Percentiles rank a stretch among this genome's conserved stretches.
These are phyloP conservation scores for Cosmopolites sordidus DNA, from an alignment of 2,888 invertebrate genomes.

Conservation along the genomic window DNA sequence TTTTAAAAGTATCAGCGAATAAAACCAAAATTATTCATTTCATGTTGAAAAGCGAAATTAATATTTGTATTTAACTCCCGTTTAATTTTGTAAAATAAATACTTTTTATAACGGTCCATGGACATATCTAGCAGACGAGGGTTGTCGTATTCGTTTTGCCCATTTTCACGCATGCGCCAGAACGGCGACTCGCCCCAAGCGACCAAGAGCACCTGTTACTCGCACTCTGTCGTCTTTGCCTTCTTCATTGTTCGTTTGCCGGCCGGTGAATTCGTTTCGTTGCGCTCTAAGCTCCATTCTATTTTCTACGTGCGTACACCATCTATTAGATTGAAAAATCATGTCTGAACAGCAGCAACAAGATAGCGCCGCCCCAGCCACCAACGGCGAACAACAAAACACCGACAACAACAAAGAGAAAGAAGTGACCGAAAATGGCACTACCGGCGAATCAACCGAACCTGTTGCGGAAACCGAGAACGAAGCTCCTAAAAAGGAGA, in stretches of 20 bases:
- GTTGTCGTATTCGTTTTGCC: conserved; percentile 33
- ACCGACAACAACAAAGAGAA: conserved; percentile 33
- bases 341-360: conserved; percentile 40
- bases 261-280: conserved; percentile 14
- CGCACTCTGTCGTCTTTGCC: conserved; percentile 19
- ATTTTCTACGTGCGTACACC: conserved; percentile 2
- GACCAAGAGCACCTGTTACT: conserved; percentile 40
- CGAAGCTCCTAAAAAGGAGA: conserved; percentile 67
- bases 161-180: conserved; percentile 37
- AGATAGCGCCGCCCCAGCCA: conserved; percentile 26
- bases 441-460: conserved; percentile 45
- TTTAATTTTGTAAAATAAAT: too few species aligned
- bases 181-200: conserved; percentile 38
- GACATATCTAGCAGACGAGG: conserved; percentile 23
- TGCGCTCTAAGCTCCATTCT: too few species aligned
- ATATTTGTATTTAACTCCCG: too few species aligned
- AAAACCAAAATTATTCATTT: too few species aligned
- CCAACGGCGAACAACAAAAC: conserved; percentile 34
- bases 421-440: conserved; percentile 49
- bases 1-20: too few species aligned
- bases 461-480: conserved; percentile 44
- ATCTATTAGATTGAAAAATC: conserved; percentile 8
- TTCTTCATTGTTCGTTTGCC: conserved; percentile 38
- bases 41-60: too few species aligned
- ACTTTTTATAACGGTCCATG: too few species aligned